Percentiles rank a stretch among this genome's conserved stretches.
Evolutionary conservation across 2,888 invertebrate genomes (phyloP).

Genomic region (Malthinus flaveolus): DNA sequence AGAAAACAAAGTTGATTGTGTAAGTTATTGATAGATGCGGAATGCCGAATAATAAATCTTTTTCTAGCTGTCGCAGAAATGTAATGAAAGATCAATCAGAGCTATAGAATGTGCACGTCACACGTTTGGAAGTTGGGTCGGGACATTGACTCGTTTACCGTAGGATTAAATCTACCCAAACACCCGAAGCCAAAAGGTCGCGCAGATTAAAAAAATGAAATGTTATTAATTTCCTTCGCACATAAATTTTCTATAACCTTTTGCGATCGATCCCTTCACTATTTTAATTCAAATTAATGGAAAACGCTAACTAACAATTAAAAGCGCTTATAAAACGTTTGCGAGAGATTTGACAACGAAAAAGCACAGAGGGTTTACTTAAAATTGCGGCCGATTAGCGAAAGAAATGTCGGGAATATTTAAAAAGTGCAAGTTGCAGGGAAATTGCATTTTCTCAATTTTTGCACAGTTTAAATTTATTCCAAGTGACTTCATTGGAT

Average conservation of each 20-base stretch:
- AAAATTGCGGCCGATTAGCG: too few species aligned
- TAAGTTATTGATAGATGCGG: background rate
- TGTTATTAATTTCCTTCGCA: too few species aligned
- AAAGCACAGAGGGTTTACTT: too few species aligned
- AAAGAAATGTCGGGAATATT: too few species aligned
- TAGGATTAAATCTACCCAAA: too few species aligned
- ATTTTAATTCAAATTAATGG: background rate
- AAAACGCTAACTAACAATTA: background rate
- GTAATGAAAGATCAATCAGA: constrained; percentile 3
- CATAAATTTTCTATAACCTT: too few species aligned
- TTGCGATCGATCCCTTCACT: background rate
- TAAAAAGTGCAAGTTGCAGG: too few species aligned
- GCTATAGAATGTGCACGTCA: background rate
- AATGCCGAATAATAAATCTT: background rate
- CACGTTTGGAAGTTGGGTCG: background rate
- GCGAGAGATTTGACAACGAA: too few species aligned
- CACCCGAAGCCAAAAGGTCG: too few species aligned
- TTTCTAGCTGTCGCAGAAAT: background rate
- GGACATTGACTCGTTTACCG: background rate
- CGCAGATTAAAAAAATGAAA: too few species aligned
- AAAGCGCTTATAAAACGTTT: background rate
- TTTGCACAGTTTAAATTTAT: too few species aligned
- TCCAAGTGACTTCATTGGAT: background rate
- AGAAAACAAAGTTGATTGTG: background rate
- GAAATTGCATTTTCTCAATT: too few species aligned